A percentile compares a stretch with the other conserved stretches of the same genome.
Evolutionary conservation across 2,888 invertebrate species (phyloP).

Genomic region (Endotricha flammealis): DNA sequence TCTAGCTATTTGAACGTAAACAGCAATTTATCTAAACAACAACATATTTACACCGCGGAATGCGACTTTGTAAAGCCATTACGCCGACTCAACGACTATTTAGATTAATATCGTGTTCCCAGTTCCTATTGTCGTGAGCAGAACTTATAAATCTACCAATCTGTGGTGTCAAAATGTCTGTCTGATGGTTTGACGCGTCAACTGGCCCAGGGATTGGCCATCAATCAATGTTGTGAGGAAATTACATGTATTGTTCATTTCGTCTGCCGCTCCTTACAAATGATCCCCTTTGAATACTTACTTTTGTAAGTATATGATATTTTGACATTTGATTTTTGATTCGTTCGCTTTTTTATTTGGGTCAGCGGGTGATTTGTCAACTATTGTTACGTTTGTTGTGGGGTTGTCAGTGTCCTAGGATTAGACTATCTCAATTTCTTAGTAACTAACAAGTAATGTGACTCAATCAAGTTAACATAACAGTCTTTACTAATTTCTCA

Average conservation of each 20-base stretch:
- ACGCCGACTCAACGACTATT: slow-evolving; percentile 26
- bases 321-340: slow-evolving; percentile 45
- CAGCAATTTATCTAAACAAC: slow-evolving; percentile 29
- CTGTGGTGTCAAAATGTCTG: slow-evolving; percentile 40
- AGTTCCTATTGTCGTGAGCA: slow-evolving; percentile 37
- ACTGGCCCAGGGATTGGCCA: slow-evolving; percentile 41
- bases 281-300: slow-evolving; percentile 39
- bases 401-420: too few relatives aligned
- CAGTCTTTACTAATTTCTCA: too few relatives aligned
- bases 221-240: slow-evolving; percentile 65
- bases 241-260: slow-evolving; percentile 67
- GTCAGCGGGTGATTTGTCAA: slow-evolving; percentile 14
- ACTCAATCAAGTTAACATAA: too few relatives aligned
- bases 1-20: slow-evolving; percentile 20
- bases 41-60: slow-evolving; percentile 26
- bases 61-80: slow-evolving; percentile 17
- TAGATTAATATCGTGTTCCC: slow-evolving; percentile 35
- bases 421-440: too few relatives aligned
- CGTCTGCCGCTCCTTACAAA: slow-evolving; percentile 49
- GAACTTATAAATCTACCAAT: slow-evolving; percentile 46
- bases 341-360: slow-evolving; percentile 36
- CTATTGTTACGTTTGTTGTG: too few relatives aligned
- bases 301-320: slow-evolving; percentile 27
- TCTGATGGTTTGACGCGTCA: slow-evolving; percentile 46
- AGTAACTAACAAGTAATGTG: too few relatives aligned